Base-by-base conservation (phyloP, 2,113 vertebrate genomes). In the Butorides virescens region DNA sequence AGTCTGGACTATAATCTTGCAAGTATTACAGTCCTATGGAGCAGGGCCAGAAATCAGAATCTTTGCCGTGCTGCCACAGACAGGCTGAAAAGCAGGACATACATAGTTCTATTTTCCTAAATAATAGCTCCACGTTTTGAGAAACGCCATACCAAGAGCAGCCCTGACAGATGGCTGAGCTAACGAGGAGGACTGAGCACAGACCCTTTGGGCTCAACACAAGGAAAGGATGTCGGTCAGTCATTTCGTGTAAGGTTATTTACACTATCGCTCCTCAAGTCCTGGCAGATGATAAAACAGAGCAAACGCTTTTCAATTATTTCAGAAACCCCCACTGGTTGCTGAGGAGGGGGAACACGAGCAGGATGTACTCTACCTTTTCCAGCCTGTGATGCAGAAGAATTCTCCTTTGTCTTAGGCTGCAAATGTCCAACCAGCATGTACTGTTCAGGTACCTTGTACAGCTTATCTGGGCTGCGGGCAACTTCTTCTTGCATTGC, bases 361-460 rank as follows among this genome's bases (percentile, higher is more conserved):
- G 13, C 32, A 56, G 52, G 26, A 49, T 44, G 22, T 61, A 86
- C 68, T 58, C 67, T 98, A 99, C 99, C 99, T 98, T 98, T 99
- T 87, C 95, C 96, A 88, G 96, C 91, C 81, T 97, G 98, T 36
- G 97, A 97, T 83, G 98, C 95, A 49, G 98, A 96, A 90, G 98
- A 98, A 95, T 95, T 97, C 86, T 99, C 98, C 92, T 97, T 98
- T 61, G 98, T 98, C 91, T 98, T 98, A 4, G 98, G 97, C 37
- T 98, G 98, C 90, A 98, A 97, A 71, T 96, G 97, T 86, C 97
- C 97, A 86, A 97, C 97, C 96, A 97, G 77, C 4, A 94, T 95
- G 61, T 94, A 97, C 77, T 98, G 98, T 85, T 97, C 98, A 12
- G 98, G 98, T 78, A 98, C 98, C 68, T 97, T 98, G 91, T 97